Conservation (phyloP, 2,888 invertebrate species). For the Chrysolina oricalcia region DNA sequence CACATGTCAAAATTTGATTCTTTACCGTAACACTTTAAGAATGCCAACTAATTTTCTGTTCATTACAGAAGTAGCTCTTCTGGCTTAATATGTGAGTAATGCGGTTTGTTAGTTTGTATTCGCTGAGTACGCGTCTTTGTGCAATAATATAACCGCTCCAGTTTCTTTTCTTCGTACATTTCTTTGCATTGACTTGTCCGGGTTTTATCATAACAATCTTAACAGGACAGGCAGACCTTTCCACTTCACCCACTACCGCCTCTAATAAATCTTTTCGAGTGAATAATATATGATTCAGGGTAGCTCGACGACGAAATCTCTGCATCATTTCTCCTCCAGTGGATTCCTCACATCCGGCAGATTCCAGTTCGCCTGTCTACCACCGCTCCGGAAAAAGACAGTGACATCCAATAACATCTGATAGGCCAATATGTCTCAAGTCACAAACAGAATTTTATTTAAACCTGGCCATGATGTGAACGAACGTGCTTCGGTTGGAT, state of each 20-base stretch:
- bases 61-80: no score
- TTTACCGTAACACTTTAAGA: no score
- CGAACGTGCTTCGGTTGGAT: slow-evolving; percentile 12
- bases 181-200: no score
- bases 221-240: neutral
- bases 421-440: slow-evolving; percentile 34
- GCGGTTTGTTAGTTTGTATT: no score
- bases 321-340: slow-evolving; percentile 5
- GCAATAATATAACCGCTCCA: no score
- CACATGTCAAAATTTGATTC: no score
- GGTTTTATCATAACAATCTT: neutral
- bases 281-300: neutral
- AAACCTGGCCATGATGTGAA: slow-evolving; percentile 15
- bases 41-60: no score
- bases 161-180: no score
- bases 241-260: neutral
- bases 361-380: slow-evolving; percentile 57
- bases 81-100: no score
- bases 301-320: slow-evolving; percentile 1
- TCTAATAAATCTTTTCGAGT: neutral
- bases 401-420: slow-evolving; percentile 58
- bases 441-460: slow-evolving; percentile 26
- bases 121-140: no score
- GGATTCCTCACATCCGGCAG: slow-evolving; percentile 40
- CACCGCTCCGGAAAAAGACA: slow-evolving; percentile 54